Evolutionary conservation across 2,888 invertebrate species (phyloP).

Genomic region (Mesochorus sp.): DNA sequence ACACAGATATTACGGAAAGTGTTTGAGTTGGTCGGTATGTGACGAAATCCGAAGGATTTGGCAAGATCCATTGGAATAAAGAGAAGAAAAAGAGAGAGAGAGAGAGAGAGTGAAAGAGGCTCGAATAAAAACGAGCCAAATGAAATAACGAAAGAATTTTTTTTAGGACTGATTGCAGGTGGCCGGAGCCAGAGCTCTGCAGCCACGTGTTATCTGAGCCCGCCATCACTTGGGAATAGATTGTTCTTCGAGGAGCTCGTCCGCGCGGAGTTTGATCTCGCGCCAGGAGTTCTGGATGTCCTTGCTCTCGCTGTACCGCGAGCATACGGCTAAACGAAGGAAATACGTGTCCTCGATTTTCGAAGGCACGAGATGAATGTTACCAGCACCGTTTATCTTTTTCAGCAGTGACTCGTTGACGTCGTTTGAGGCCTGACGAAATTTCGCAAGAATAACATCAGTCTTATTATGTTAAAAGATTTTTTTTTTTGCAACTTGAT

Average conservation of each 20-base stretch:
- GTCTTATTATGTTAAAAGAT: too few relatives aligned
- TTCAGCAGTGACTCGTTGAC: conserved; percentile 91
- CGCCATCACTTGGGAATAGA: conserved; percentile 81
- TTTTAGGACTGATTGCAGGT: conserved; percentile 78
- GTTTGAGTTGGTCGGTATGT: too few relatives aligned
- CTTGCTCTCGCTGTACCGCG: conserved; percentile 89
- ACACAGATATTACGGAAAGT: too few relatives aligned
- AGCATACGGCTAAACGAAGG: conserved; percentile 94
- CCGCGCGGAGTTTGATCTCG: conserved; percentile 90
- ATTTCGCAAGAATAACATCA: too few relatives aligned
- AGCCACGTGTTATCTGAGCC: conserved; percentile 78
- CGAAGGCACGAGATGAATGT: conserved; percentile 96
- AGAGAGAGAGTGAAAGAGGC: background rate
- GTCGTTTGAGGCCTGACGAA: conserved; percentile 90
- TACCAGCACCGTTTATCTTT: conserved; percentile 93
- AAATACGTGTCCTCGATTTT: conserved; percentile 93
- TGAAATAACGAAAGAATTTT: too few relatives aligned
- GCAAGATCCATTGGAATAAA: too few relatives aligned
- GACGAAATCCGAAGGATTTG: too few relatives aligned
- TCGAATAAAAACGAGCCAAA: background rate
- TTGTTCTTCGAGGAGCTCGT: conserved; percentile 85
- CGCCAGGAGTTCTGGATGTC: conserved; percentile 95
- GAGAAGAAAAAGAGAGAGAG: background rate
- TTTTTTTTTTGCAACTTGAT: background rate
- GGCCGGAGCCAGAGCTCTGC: conserved; percentile 75